A percentile compares a stretch with the other conserved stretches of the same genome.
phyloP scores from a whole-genome alignment of 2,113 vertebrate genomes.

The Hystrix brachyura region DNA sequence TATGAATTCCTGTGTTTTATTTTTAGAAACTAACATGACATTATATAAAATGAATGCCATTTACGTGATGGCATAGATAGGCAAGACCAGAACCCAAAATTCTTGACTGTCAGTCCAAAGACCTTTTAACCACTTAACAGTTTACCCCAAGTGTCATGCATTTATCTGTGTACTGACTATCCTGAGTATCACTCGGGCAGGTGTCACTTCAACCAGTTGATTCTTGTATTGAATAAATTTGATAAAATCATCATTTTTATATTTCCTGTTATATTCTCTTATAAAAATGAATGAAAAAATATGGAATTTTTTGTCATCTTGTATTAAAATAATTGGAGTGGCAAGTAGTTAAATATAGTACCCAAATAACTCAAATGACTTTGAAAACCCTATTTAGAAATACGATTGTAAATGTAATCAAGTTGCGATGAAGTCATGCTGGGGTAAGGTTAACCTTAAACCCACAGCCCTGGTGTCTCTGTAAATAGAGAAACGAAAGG shows the following conservation, averaged over 20 bases:
- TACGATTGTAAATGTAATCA: neutral
- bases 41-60: constrained; percentile 30
- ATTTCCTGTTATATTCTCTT: neutral
- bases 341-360: neutral
- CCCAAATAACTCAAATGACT: constrained; percentile 19
- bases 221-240: neutral
- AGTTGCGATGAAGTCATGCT: neutral
- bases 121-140: neutral
- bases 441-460: neutral
- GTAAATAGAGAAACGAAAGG: neutral
- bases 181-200: neutral
- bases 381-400: constrained; percentile 43
- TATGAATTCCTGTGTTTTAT: constrained; percentile 23
- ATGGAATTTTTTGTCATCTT: neutral
- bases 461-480: neutral
- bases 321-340: neutral
- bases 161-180: neutral
- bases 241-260: neutral
- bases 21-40: constrained; percentile 58
- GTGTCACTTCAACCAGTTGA: neutral
- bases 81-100: neutral
- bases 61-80: neutral
- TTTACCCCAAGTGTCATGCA: neutral
- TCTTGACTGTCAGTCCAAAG: neutral
- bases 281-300: neutral